These are phyloP conservation scores for Tinamus guttatus DNA, from an alignment of 2,113 vertebrate species.

Conservation along the genomic window DNA sequence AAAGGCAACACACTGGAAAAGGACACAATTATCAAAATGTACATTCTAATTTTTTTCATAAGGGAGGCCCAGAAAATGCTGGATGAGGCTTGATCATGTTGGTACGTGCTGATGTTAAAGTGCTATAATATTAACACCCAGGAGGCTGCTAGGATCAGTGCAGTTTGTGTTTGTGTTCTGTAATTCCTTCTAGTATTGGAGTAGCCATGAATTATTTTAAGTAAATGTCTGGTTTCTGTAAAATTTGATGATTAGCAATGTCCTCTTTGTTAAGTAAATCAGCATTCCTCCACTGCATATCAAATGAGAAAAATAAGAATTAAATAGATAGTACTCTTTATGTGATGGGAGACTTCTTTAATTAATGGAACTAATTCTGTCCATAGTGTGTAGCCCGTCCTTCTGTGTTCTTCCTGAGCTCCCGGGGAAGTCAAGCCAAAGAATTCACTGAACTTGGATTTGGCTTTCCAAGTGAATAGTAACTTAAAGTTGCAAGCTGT, in stretches of 20 bases:
- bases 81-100: neutral
- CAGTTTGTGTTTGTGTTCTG: neutral
- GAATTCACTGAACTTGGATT: neutral
- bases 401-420: neutral
- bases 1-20: slow-evolving; percentile 30
- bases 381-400: neutral
- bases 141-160: neutral
- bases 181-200: neutral
- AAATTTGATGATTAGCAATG: neutral
- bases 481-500: neutral
- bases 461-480: neutral
- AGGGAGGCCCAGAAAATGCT: neutral
- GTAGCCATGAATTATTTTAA: neutral
- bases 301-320: neutral
- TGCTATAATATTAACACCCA: neutral
- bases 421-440: neutral
- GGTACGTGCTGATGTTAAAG: neutral
- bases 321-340: neutral
- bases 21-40: slow-evolving; percentile 3
- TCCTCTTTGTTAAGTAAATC: neutral
- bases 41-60: neutral
- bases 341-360: neutral
- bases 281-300: neutral
- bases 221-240: neutral
- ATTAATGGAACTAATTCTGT: neutral